Base-by-base conservation (phyloP, 2,797 vertebrate genomes). In the Leucoraja ocellata region DNA sequence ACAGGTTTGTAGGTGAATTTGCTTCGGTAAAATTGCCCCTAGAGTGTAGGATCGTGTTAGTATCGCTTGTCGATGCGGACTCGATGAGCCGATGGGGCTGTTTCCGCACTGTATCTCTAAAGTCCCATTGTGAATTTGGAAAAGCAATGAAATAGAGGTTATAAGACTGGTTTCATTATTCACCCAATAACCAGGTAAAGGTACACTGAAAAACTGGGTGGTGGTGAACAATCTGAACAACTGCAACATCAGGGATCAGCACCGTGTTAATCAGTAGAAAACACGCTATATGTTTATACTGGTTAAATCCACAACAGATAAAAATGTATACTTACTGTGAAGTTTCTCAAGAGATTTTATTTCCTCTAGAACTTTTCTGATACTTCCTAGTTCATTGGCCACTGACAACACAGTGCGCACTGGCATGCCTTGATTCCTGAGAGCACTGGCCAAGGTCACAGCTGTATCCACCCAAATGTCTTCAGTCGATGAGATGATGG, bases 401-500 rank as follows among this genome's bases (percentile, higher is more conserved):
- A 96, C 93, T 0, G 96, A 95, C 61, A 95, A 95, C 71, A 99
- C 96, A 93, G 98, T 95, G 93, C 95, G 96, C 93, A 98, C 96
- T 0, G 97, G 96, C 93, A 99, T 94, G n/a, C 97, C 96, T 0
- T 96, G 95, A 61, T 94, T 97, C 93, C 97, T 96, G 93, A 99
- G 95, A 0, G 96, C 96, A 77, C 96, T 97, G 0, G 98, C 97
- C n/a, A 98, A 95, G 94, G 96, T 96, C 6, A 93, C 96, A 93
- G 97, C 98, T 1, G 98, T 98, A 92, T 98, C 96, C 63, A 96
- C 94, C 98, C 98, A 99, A 94, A 98, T 95, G 93, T 97, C 97
- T 91, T 98, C 97, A 0, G 94, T 94, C 8, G 98, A 98, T n/a
- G 97, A 96, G 95, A 99, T 95, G 94, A 99, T 96, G 93, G 95